A percentile compares a stretch with the other conserved stretches of the same genome.
These are phyloP conservation scores for Fregetta grallaria DNA, from an alignment of 2,113 vertebrate genomes.

Conservation along the genomic window DNA sequence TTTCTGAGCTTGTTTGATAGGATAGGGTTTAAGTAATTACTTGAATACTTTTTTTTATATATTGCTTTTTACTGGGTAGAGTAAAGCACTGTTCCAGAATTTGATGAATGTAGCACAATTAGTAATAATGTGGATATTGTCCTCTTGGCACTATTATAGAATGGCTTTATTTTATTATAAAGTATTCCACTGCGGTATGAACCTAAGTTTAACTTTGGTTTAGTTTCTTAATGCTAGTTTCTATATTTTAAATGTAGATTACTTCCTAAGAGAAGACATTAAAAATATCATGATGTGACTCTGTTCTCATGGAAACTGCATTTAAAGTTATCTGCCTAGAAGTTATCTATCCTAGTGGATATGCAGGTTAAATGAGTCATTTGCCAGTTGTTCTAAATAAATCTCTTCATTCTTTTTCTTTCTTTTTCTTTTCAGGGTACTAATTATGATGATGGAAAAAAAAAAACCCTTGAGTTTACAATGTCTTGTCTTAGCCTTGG, in stretches of 20 bases:
- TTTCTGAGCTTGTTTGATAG: not conserved
- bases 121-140: not conserved
- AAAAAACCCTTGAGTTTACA: conserved; percentile 17
- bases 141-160: not conserved
- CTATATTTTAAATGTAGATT: conserved; percentile 55
- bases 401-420: conserved; percentile 47
- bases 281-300: conserved; percentile 46
- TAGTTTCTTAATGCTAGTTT: conserved; percentile 30
- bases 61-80: not conserved
- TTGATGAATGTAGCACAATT: not conserved
- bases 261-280: conserved; percentile 52
- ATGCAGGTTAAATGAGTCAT: conserved; percentile 49
- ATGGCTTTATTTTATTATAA: not conserved
- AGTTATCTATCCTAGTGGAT: conserved; percentile 51
- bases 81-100: not conserved
- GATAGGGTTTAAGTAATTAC: not conserved
- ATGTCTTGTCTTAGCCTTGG: conserved; percentile 40
- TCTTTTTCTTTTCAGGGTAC: conserved; percentile 58
- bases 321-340: conserved; percentile 35
- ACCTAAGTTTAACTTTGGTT: not conserved
- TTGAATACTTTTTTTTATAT: not conserved
- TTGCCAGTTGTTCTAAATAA: conserved; percentile 57
- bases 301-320: conserved; percentile 63
- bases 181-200: not conserved
- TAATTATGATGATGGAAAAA: conserved; percentile 57